Base-by-base conservation (phyloP, 2,797 vertebrate genomes). In the Xenopus petersii region DNA sequence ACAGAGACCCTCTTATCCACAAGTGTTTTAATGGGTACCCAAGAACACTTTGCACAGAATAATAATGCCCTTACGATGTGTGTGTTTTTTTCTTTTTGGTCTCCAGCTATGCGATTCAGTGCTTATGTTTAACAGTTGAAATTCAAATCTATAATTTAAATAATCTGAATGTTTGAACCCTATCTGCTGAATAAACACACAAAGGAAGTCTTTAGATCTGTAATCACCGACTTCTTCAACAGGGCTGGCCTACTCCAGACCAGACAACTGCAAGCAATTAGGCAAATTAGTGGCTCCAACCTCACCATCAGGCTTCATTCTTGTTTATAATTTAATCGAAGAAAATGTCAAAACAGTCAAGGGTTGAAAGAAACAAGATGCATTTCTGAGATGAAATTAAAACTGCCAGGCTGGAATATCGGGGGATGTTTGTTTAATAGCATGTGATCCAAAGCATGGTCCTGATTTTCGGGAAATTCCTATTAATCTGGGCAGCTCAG, bases 191-290 rank as follows among this genome's bases (percentile, higher is more conserved):
- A 93, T 95, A 94, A 94, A 95, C 93, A 93, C 92, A 92, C 88
- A 88, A 89, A 94, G 94, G 93, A 95, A 94, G 93, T 95, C 93
- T 95, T 95, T 95, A 93, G 93, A 94, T 91, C 91, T 94, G 90
- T 93, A 95, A 94, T 94, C 93, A 93, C 93, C 89, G 91, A 90
- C 91, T 94, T 93, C 84, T 90, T 74, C 92, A 90, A 89, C 89
- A 91, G 89, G 89, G 87, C 87, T 91, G 90, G 94, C 95, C 94
- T 94, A 94, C 89, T 92, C 87, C 82, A 92, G 93, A 94, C 96
- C 97, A 99, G 97, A 99, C 97, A 99, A 99, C 96, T 99, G 97
- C 97, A 98, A 99, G 98, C 97, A 98, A 99, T 99, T 98, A 98
- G 95, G 95, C 92, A 97, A 99, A 99, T 99, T 96, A 99, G 97